These are phyloP conservation scores for Scrobipalpa costella DNA, from an alignment of 2,888 invertebrate species.

Conservation along the genomic window DNA sequence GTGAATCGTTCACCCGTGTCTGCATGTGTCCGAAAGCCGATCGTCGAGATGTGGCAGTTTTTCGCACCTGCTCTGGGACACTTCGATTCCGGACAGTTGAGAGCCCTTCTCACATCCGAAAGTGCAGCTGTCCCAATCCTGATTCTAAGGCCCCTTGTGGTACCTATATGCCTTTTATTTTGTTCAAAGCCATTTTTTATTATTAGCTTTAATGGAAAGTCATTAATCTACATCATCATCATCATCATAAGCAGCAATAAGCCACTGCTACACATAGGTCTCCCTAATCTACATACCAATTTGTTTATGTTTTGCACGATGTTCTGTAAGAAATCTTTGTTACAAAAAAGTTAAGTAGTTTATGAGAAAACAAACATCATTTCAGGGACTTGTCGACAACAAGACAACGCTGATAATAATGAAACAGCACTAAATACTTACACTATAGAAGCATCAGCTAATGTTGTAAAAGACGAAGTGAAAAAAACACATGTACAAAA, in stretches of 20 bases:
- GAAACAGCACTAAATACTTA: constrained; percentile 30
- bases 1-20: constrained; percentile 24
- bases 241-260: too few species aligned
- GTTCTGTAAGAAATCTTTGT: too few species aligned
- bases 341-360: too few species aligned
- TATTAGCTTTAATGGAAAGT: too few species aligned
- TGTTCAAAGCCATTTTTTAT: neutral
- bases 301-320: too few species aligned
- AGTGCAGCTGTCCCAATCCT: constrained; percentile 35
- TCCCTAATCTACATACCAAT: too few species aligned
- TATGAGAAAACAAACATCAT: too few species aligned
- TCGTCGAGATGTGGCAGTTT: constrained; percentile 39
- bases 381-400: constrained; percentile 6
- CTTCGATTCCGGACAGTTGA: constrained; percentile 41
- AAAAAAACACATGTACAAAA: neutral
- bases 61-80: constrained; percentile 51
- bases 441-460: constrained; percentile 27
- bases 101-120: constrained; percentile 32
- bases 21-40: constrained; percentile 35
- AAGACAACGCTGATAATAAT: neutral
- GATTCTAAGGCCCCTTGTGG: neutral
- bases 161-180: neutral
- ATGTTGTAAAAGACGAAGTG: neutral
- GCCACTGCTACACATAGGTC: too few species aligned
- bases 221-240: too few species aligned